Percentiles rank a stretch among this genome's conserved stretches.
Evolutionary conservation across 1,140 invertebrate genomes (phyloP).

Genomic region (Psilanteris sp.): DNA sequence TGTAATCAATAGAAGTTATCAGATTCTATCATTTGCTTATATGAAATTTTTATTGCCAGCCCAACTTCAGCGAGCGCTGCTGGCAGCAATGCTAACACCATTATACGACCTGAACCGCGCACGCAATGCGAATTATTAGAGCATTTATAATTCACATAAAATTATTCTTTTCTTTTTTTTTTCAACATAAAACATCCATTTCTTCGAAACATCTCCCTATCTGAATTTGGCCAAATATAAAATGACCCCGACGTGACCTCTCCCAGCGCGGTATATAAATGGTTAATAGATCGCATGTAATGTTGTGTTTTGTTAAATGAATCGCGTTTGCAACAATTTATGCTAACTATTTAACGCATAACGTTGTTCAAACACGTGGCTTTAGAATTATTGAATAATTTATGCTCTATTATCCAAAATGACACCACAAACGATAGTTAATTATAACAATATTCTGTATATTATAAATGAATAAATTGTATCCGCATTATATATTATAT

Average conservation of each 20-base stretch:
- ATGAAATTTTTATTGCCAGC: constrained; percentile 28
- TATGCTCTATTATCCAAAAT: not conserved
- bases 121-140: constrained; percentile 39
- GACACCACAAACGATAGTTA: too few species aligned
- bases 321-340: constrained; percentile 7
- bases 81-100: constrained; percentile 6
- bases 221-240: constrained; percentile 16
- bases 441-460: too few species aligned
- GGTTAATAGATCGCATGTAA: constrained; percentile 23
- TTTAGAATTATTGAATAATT: constrained; percentile 15
- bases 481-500: too few species aligned
- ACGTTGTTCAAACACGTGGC: constrained; percentile 11
- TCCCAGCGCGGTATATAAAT: constrained; percentile 14
- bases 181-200: constrained; percentile 12
- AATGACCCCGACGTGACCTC: constrained; percentile 15
- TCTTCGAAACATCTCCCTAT: not conserved
- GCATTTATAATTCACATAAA: constrained; percentile 27
- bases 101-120: not conserved
- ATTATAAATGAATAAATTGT: too few species aligned
- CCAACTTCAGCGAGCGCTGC: constrained; percentile 3
- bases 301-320: constrained; percentile 7
- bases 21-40: constrained; percentile 12
- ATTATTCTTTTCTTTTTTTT: too few species aligned
- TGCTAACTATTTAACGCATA: constrained; percentile 1
- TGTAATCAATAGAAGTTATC: constrained; percentile 14